These are phyloP conservation scores for Noctua pronuba DNA, from an alignment of 2,888 invertebrate species.

Conservation along the genomic window DNA sequence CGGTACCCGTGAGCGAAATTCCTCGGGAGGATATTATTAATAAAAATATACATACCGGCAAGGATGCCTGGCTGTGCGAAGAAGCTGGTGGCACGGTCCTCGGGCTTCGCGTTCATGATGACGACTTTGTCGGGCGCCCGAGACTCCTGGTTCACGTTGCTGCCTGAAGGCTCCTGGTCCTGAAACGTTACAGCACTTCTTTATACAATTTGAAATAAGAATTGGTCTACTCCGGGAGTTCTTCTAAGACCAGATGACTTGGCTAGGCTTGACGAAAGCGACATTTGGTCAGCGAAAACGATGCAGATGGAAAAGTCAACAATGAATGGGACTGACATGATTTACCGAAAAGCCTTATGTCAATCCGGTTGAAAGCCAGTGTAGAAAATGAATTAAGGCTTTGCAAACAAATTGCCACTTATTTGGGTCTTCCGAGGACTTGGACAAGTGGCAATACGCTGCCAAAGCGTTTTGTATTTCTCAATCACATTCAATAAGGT, in stretches of 20 bases:
- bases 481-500: neutral
- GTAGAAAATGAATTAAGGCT: neutral
- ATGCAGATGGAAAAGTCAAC: neutral
- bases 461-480: neutral
- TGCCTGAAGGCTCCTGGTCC: constrained; percentile 84
- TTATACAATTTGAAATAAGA: constrained; percentile 41
- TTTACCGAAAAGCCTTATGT: neutral
- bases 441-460: neutral
- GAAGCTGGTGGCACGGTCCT: constrained; percentile 97
- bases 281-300: neutral
- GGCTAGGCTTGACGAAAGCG: neutral
- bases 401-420: neutral
- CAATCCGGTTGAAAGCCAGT: neutral
- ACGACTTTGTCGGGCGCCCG: constrained; percentile 91
- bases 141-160: constrained; percentile 83
- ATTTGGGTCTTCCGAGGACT: neutral
- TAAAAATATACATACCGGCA: constrained; percentile 91
- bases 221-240: neutral
- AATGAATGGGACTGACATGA: neutral
- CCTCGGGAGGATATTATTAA: neutral
- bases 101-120: constrained; percentile 95
- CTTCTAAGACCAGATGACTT: neutral
- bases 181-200: constrained; percentile 72
- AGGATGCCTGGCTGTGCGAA: constrained; percentile 98
- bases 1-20: neutral